phyloP scores from a whole-genome alignment of 2,113 vertebrate genomes.

The Uropsilus gracilis region DNA sequence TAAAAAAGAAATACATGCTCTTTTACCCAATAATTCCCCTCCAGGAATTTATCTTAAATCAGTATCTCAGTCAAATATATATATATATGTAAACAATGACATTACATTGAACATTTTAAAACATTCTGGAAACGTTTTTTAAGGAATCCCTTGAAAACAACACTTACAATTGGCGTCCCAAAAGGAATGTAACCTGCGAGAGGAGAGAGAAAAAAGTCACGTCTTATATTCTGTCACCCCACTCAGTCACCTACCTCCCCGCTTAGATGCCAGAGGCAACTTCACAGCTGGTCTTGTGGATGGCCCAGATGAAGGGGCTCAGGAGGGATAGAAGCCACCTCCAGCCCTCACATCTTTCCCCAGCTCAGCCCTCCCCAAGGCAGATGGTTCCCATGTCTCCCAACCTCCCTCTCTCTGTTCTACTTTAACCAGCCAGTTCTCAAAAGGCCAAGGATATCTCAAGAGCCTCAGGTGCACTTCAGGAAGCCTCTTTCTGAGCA shows the following conservation, averaged over 20 bases:
- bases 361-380: background rate
- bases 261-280: background rate
- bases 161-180: slow-evolving; percentile 95
- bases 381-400: background rate
- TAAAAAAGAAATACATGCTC: background rate
- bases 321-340: background rate
- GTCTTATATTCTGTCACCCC: background rate
- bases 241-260: background rate
- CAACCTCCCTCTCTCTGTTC: background rate
- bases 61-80: background rate
- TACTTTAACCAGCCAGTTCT: background rate
- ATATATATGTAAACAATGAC: background rate
- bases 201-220: background rate
- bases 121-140: too few species aligned
- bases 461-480: background rate
- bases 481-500: background rate
- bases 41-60: background rate
- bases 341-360: background rate
- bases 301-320: background rate
- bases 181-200: slow-evolving; percentile 94
- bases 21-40: background rate
- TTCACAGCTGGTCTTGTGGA: background rate
- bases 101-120: too few species aligned
- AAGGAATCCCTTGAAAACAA: slow-evolving; percentile 16
- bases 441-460: background rate